Evolutionary conservation across 1,140 invertebrate species (phyloP), one percentile per base, ranked within the genome.

Genomic region (Drosophila bifasciata): DNA sequence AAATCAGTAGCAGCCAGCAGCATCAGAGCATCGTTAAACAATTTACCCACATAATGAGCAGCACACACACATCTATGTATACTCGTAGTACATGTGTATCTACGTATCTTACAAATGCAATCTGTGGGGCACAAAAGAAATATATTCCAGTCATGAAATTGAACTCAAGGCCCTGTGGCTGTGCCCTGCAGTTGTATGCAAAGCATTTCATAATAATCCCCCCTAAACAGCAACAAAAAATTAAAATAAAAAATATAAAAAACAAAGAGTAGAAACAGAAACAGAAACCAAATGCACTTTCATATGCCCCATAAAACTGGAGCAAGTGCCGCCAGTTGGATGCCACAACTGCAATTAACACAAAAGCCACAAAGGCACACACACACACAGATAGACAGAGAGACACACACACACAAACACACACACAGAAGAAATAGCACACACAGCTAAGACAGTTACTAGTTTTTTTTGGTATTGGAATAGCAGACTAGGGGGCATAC

Each of bases 101-200:
- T n/a, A n/a, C n/a, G 19, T n/a, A 46, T 11, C 16, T 44, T 23
- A 1, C 25, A 28, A 28, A 28, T 36, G 17, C 11, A n/a, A 45
- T 62, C 52, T 51, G 2, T 50, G 49, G 49, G 48, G 41, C 32
- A 19, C 32, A 19, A 32, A 32, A 3, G n/a, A n/a, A n/a, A n/a
- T n/a, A n/a, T n/a, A 32, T 32, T 32, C 28, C 28, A 32, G 28
- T 60, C 39, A 16, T 25, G 19, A 41, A 76, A 76, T 72, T 44
- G 41, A 41, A 79, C 76, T 64, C 74, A 79, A 79, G 76, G 76
- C n/a, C n/a, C n/a, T n/a, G n/a, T n/a, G n/a, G n/a, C 76, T 60
- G 43, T 17, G 25, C 56, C 23, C 51, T 48, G 43, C 32, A 36
- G 32, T 25, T 7, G 25, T 32, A 9, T 46, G 43, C 56, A 44